Conservation (phyloP, 2,888 invertebrate species). For the Polyploca ridens region DNA sequence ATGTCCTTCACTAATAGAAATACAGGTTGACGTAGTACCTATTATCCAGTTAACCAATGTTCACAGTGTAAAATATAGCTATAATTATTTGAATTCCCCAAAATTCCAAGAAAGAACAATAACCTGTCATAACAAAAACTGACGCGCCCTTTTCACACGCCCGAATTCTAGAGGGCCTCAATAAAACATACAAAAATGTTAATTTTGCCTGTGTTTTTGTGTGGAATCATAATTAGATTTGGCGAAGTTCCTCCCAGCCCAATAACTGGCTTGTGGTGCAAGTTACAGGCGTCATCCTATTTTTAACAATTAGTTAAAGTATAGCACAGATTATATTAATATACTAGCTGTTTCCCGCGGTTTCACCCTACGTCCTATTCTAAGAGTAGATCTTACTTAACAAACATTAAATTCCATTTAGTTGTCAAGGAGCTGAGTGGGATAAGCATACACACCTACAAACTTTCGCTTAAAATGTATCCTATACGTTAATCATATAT, state of each 20-base stretch:
- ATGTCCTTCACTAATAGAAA: neutral
- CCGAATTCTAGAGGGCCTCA: conserved; percentile 28
- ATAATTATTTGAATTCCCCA: conserved; percentile 9
- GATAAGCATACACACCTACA: too few relatives aligned
- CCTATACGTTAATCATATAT: too few relatives aligned
- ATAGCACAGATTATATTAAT: too few relatives aligned
- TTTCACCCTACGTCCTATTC: too few relatives aligned
- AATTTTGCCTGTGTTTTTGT: conserved; percentile 63
- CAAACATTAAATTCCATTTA: too few relatives aligned
- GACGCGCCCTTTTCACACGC: conserved; percentile 23
- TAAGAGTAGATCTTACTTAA: too few relatives aligned
- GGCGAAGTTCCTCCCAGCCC: conserved; percentile 71
- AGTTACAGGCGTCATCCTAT: conserved; percentile 31
- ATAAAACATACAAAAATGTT: conserved; percentile 69
- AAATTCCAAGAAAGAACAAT: conserved; percentile 31
- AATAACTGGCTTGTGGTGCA: conserved; percentile 47
- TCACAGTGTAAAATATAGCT: neutral
- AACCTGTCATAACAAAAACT: conserved; percentile 38
- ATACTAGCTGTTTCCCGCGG: too few relatives aligned
- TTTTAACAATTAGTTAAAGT: too few relatives aligned
- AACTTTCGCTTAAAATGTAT: too few relatives aligned
- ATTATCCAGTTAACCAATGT: neutral
- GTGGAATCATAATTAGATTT: conserved; percentile 80
- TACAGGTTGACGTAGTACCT: conserved; percentile 1
- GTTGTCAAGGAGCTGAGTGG: too few relatives aligned